Base-by-base conservation (phyloP, 2,888 invertebrate species). In the Noctua pronuba region DNA sequence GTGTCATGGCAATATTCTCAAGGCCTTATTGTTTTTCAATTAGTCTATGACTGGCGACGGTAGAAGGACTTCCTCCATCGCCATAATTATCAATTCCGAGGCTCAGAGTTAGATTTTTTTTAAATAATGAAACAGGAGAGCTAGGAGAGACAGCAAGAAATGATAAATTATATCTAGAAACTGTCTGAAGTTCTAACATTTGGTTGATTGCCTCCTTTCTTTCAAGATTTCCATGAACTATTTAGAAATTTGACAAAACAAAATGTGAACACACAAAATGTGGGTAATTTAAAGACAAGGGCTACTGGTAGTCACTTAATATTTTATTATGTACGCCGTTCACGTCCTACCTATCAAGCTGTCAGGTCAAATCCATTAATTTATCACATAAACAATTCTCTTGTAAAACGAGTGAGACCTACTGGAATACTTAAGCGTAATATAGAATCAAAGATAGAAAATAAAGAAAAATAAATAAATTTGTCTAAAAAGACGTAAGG, bases 351-450 rank as follows among this genome's bases (percentile, higher is more conserved):
- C 35, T 52, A 58, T 67, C 70, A 67, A 73, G 24, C 21, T 68
- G 70, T 64, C 82, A 67, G 44, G 38, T 13, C 28, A 31, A 71
- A 71, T 58, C 55, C 62, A 80, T 84, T 80, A 58, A 58, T 58
- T n/a, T 74, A 60, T 68, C 71, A 68, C 71, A 75, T 72, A 75
- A 64, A 71, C n/a, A 31, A 84, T 71, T 74, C 4, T 38, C 10
- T 35, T 72, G 11, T 35, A 11, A 73, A 75, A 46, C 52, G 31
- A 28, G n/a, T 18, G 41, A 31, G n/a, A 55, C 16, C 18, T 11
- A 41, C 64, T 68, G 49, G 35, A 55, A 76, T 65, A 49, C 58
- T 73, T 31, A 49, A 46, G 18, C 28, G 7, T 41, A 28, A 18
- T 24, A 38, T 38, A n/a, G 18, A 31, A 64, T 55, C 6, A 55